phyloP scores from a whole-genome alignment of 1,140 invertebrate genomes.

The Diprion similis region DNA sequence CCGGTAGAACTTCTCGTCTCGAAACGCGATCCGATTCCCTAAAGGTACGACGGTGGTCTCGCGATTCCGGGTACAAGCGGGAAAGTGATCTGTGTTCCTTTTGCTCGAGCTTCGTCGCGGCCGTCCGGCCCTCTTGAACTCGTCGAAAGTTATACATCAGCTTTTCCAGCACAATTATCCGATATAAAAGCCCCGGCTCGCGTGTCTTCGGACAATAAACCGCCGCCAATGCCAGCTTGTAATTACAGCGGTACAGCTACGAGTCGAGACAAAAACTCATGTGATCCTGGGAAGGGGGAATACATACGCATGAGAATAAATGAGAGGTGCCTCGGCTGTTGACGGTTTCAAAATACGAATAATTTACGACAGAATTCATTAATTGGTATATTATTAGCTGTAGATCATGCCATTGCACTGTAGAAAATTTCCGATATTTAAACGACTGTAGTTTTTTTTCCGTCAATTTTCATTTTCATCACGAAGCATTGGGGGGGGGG shows the following conservation, averaged over 20 bases:
- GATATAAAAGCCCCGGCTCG: background rate
- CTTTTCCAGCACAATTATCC: background rate
- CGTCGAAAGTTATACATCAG: background rate
- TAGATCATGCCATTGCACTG: no score
- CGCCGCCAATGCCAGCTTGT: background rate
- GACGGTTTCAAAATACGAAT: no score
- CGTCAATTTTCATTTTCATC: no score
- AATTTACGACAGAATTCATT: no score
- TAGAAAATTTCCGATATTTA: no score
- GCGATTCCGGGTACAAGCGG: background rate
- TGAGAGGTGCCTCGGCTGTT: no score
- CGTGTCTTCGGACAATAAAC: background rate
- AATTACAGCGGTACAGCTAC: background rate
- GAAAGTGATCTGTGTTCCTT: background rate
- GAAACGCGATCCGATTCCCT: conserved; percentile 2
- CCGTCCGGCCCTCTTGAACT: background rate
- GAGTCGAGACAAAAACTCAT: background rate
- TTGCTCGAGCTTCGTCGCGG: background rate
- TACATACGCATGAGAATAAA: background rate
- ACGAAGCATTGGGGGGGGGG: no score
- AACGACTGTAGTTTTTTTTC: no score
- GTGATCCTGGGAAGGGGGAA: background rate
- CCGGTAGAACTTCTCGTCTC: background rate
- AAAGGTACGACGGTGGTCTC: background rate
- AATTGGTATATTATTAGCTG: no score